Evolutionary conservation across 2,113 vertebrate genomes (phyloP).

Genomic region (Uria aalge): DNA sequence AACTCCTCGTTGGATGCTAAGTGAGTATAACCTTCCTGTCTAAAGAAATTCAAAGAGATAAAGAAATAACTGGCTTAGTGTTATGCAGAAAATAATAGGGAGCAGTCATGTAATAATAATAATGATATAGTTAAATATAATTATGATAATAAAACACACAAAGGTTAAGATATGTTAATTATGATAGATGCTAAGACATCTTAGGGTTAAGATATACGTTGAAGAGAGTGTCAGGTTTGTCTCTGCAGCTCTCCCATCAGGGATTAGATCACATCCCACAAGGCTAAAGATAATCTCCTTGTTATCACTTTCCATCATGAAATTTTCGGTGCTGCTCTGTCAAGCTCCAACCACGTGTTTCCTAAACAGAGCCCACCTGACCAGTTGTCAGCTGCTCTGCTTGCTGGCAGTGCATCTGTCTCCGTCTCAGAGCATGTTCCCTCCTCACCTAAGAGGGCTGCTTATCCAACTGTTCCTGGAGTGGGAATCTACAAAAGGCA

Average conservation of each 20-base stretch:
- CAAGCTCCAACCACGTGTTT: not conserved
- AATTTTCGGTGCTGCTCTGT: not conserved
- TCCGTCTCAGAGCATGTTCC: accelerated
- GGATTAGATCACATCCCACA: not conserved
- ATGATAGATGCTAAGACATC: not conserved
- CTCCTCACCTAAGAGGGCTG: not conserved
- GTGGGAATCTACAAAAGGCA: not conserved
- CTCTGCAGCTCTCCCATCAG: not conserved
- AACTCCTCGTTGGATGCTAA: not conserved
- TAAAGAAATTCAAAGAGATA: not conserved
- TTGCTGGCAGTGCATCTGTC: accelerated
- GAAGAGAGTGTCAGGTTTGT: not conserved
- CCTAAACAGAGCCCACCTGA: not conserved
- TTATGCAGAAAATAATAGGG: not conserved
- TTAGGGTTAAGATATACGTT: not conserved
- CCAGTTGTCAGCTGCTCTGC: not conserved
- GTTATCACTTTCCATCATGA: constrained; percentile 12
- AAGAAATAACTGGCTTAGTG: not conserved
- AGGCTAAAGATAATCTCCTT: not conserved
- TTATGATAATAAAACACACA: not conserved
- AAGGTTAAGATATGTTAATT: not conserved
- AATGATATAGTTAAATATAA: not conserved
- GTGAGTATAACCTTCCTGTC: not conserved
- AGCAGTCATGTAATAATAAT: not conserved
- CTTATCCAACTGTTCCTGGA: not conserved